phyloP scores from a whole-genome alignment of 2,797 vertebrate genomes.

The Trematomus bernacchii region DNA sequence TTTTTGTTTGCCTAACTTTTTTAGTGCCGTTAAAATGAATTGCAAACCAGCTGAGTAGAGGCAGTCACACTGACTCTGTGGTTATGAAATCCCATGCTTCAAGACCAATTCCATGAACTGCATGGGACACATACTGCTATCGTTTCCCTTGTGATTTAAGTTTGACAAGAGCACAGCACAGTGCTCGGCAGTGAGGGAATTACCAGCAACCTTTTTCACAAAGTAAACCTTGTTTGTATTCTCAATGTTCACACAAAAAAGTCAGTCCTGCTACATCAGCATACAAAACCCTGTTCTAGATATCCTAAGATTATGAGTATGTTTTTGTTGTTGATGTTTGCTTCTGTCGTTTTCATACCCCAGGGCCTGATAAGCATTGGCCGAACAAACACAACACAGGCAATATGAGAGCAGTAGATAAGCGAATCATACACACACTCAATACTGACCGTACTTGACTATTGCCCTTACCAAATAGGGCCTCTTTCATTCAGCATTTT shows the following conservation, averaged over 20 bases:
- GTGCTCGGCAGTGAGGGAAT: slow-evolving; percentile 35
- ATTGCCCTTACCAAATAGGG: slow-evolving; percentile 58
- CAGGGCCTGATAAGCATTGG: slow-evolving; percentile 79
- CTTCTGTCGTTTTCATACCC: slow-evolving; percentile 74
- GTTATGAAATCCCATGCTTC: slow-evolving; percentile 17
- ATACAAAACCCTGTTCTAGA: slow-evolving; percentile 47
- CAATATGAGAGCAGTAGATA: slow-evolving; percentile 80
- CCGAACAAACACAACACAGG: slow-evolving; percentile 80
- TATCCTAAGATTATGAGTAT: slow-evolving; percentile 61
- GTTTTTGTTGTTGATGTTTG: slow-evolving; percentile 68
- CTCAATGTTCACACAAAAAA: slow-evolving; percentile 40
- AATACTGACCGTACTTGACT: slow-evolving; percentile 71
- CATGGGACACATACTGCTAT: slow-evolving; percentile 29
- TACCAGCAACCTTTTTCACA: slow-evolving; percentile 41
- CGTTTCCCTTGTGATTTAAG: slow-evolving; percentile 43
- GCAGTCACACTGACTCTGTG: slow-evolving; percentile 25
- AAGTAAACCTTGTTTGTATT: slow-evolving; percentile 50
- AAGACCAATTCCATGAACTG: slow-evolving; percentile 25
- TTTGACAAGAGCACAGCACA: slow-evolving; percentile 40
- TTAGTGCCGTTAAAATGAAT: slow-evolving; percentile 4
- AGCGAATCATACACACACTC: slow-evolving; percentile 71
- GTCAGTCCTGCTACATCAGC: slow-evolving; percentile 42
- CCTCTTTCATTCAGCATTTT: slow-evolving; percentile 54
- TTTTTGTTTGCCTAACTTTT: slow-evolving; percentile 12
- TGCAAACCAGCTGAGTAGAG: slow-evolving; percentile 7